Percentiles rank a stretch among this genome's conserved stretches.
phyloP scores from a whole-genome alignment of 2,888 invertebrate species.

The Caenorhabditis sp. region DNA sequence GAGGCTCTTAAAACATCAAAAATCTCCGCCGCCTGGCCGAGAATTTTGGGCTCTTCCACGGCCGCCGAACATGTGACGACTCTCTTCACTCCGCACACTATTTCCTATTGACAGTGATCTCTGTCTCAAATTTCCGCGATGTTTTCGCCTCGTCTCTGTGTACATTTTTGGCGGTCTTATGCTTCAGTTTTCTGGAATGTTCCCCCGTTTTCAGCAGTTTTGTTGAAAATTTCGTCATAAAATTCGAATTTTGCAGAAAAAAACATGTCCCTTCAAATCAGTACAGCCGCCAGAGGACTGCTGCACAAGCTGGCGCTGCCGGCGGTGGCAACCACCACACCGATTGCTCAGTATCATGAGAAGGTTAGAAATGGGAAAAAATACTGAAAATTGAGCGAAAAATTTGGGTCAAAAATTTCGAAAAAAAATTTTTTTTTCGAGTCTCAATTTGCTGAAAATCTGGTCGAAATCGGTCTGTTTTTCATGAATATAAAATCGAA shows the following conservation, averaged over 20 bases:
- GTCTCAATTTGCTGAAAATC: too few relatives aligned
- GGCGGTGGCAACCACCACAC: background rate
- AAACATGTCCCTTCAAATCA: slow-evolving; percentile 52
- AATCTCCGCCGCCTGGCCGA: slow-evolving; percentile 18
- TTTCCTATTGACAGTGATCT: slow-evolving; percentile 20
- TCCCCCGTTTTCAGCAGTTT: slow-evolving; percentile 15
- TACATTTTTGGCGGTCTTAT: background rate
- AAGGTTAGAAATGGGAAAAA: slow-evolving; percentile 68
- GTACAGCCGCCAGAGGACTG: slow-evolving; percentile 40
- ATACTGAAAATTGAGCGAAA: background rate
- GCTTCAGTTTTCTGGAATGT: slow-evolving; percentile 3
- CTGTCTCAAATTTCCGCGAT: background rate
- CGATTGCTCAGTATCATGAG: slow-evolving; percentile 76
- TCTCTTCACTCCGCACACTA: background rate
- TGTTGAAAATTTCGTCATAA: slow-evolving; percentile 9
- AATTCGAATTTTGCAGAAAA: slow-evolving; percentile 1
- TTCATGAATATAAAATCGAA: too few relatives aligned
- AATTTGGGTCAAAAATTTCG: background rate
- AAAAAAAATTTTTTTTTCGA: background rate
- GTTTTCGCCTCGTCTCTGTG: background rate
- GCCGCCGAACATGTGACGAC: slow-evolving; percentile 11
- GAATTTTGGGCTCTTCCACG: background rate
- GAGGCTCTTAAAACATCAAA: background rate
- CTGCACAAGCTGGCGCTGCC: slow-evolving; percentile 25
- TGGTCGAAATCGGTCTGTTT: too few relatives aligned